phyloP scores from a whole-genome alignment of 2,113 vertebrate species.

The Prolemur simus region DNA sequence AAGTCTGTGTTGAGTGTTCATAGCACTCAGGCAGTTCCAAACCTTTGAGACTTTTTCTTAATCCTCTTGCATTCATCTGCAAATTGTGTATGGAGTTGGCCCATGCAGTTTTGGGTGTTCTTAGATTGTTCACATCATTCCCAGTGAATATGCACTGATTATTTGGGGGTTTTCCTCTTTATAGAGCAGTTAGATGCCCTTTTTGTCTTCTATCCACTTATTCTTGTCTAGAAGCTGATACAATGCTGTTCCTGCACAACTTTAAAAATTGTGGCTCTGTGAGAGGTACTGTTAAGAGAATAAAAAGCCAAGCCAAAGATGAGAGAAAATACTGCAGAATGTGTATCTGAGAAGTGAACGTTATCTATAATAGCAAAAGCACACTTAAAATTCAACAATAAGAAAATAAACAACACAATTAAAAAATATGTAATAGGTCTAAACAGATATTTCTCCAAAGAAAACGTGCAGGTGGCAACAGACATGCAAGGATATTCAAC shows the following conservation, averaged over 20 bases:
- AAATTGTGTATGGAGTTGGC: background rate
- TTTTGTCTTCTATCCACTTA: background rate
- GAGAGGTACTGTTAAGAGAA: background rate
- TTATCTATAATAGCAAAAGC: background rate
- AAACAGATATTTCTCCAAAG: background rate
- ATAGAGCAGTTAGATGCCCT: background rate
- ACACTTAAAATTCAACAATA: background rate
- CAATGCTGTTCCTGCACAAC: background rate
- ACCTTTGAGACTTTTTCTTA: background rate
- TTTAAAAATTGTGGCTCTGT: background rate
- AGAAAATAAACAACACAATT: background rate
- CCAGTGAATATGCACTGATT: background rate
- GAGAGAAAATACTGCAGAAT: background rate
- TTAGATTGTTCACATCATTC: background rate
- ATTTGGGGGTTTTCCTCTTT: background rate
- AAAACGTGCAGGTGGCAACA: background rate
- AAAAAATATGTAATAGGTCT: background rate
- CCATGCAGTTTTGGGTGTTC: background rate
- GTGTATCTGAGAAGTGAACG: background rate
- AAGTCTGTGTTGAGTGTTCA: background rate
- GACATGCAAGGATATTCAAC: background rate
- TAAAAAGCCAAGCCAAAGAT: background rate
- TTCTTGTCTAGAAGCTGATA: background rate
- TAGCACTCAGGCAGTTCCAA: background rate
- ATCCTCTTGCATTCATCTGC: background rate